Conservation (phyloP, 2,888 invertebrate genomes). For the Ochropleura plecta region DNA sequence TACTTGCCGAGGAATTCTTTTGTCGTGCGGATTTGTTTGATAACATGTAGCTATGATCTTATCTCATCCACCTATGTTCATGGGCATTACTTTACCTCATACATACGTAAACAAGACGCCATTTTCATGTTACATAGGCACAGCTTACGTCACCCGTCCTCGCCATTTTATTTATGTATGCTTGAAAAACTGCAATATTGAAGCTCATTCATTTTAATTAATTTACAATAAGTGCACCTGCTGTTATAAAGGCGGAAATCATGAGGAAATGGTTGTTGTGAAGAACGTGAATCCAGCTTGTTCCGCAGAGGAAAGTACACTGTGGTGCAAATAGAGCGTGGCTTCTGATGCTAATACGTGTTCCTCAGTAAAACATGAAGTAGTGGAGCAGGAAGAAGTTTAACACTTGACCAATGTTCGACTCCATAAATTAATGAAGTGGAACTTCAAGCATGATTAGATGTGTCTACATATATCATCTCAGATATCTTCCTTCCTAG, state of each 20-base stretch:
- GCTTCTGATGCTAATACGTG: slow-evolving; percentile 51
- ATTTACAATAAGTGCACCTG: slow-evolving; percentile 41
- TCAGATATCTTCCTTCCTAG: slow-evolving; percentile 9
- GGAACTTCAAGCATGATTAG: slow-evolving; percentile 46
- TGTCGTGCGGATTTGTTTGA: slow-evolving; percentile 66
- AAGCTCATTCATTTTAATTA: slow-evolving; percentile 25
- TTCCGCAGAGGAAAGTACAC: slow-evolving; percentile 57
- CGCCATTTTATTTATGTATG: slow-evolving; percentile 17
- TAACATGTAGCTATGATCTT: slow-evolving; percentile 47
- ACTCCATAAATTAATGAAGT: slow-evolving; percentile 42
- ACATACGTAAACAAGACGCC: slow-evolving; percentile 27
- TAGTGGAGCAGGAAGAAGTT: slow-evolving; percentile 44
- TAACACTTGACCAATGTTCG: slow-evolving; percentile 14
- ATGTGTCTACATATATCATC: slow-evolving; percentile 17
- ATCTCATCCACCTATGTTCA: slow-evolving; percentile 55
- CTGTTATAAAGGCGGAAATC: slow-evolving; percentile 47
- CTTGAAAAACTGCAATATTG: slow-evolving; percentile 17
- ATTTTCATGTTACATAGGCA: slow-evolving; percentile 4
- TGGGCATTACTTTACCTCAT: slow-evolving; percentile 37
- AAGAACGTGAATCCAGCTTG: slow-evolving; percentile 40
- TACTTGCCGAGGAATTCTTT: slow-evolving; percentile 69
- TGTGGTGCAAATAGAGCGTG: slow-evolving; percentile 52
- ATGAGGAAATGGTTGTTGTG: slow-evolving; percentile 55
- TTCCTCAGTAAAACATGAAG: slow-evolving; percentile 50
- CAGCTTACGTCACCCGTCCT: slow-evolving; percentile 35